phyloP scores from a whole-genome alignment of 2,888 invertebrate species.

The Aricia artaxerxes region DNA sequence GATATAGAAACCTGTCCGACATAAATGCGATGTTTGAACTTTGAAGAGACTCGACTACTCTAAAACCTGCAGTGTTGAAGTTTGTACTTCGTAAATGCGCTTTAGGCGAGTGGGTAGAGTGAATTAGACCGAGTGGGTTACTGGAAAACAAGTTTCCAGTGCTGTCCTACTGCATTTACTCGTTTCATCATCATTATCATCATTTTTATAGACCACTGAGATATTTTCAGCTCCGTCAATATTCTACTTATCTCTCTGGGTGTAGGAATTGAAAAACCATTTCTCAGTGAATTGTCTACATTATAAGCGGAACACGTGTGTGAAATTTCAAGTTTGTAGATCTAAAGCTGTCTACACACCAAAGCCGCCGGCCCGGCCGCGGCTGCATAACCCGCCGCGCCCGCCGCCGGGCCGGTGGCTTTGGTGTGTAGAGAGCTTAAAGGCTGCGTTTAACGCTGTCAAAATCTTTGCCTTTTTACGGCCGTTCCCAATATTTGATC shows the following conservation, averaged over 20 bases:
- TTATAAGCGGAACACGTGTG: too few species aligned
- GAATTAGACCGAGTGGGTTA: neutral
- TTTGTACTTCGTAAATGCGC: neutral
- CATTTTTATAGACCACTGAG: neutral
- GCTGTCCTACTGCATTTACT: neutral
- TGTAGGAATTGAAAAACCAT: neutral
- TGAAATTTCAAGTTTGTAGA: too few species aligned
- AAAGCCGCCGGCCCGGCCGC: too few species aligned
- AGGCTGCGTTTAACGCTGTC: too few species aligned
- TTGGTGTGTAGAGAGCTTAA: too few species aligned
- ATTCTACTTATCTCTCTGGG: neutral
- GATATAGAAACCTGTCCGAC: neutral
- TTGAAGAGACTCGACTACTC: neutral
- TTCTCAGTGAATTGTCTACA: too few species aligned
- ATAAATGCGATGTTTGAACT: neutral
- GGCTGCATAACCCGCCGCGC: too few species aligned
- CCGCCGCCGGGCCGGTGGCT: too few species aligned
- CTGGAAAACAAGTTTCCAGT: neutral
- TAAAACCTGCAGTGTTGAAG: slow-evolving; percentile 2
- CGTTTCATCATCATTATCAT: neutral
- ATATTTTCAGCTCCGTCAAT: neutral
- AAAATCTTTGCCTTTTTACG: too few species aligned
- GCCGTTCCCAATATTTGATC: too few species aligned
- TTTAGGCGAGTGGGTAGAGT: neutral
- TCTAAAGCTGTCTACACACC: too few species aligned